Evolutionary conservation across 2,113 vertebrate genomes (phyloP).

Genomic region (Himantopus leucocephalus): DNA sequence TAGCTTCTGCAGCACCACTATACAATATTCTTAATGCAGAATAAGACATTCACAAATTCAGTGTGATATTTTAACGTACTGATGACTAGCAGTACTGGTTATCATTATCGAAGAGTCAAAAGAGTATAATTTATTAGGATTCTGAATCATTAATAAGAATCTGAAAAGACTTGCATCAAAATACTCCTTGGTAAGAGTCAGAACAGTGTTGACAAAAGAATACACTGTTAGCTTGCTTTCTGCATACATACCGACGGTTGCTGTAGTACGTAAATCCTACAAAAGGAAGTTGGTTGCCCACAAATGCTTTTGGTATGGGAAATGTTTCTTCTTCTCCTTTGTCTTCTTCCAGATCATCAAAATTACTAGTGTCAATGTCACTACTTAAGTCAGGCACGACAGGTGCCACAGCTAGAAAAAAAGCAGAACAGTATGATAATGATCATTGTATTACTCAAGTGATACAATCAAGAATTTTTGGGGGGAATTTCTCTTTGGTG

Average conservation of each 20-base stretch:
- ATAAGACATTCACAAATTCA: background rate
- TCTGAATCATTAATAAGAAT: background rate
- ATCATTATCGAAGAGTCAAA: background rate
- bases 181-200: background rate
- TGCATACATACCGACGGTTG: constrained; percentile 85
- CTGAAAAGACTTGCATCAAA: background rate
- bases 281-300: constrained; percentile 97
- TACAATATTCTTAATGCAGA: background rate
- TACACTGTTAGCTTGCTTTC: background rate
- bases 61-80: background rate
- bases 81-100: background rate
- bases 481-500: background rate
- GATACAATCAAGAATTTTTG: background rate
- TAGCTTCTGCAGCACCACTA: background rate
- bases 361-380: constrained; percentile 98
- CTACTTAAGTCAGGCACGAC: constrained; percentile 97
- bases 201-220: background rate
- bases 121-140: background rate
- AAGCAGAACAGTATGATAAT: background rate
- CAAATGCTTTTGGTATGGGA: constrained; percentile 97
- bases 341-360: constrained; percentile 97
- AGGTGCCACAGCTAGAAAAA: constrained; percentile 88
- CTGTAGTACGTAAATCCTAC: constrained; percentile 99
- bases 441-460: background rate
- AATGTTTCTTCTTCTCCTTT: constrained; percentile 98